These are phyloP conservation scores for Epinephelus lanceolatus DNA, from an alignment of 2,113 vertebrate species.

Conservation along the genomic window DNA sequence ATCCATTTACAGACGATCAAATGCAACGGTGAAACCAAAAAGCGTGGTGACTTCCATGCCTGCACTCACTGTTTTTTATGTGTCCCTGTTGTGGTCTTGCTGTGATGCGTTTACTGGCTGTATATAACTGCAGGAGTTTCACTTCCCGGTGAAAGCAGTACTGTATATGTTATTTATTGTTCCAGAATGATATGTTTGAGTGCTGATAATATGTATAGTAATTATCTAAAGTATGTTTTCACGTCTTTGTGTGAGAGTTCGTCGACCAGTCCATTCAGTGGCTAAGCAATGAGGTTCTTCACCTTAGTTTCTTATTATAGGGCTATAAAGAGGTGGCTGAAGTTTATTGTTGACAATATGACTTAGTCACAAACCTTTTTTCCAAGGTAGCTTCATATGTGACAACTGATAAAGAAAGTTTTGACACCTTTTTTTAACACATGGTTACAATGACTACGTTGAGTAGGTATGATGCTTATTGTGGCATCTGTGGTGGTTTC, in stretches of 20 bases:
- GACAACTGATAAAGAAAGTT: neutral
- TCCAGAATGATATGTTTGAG: neutral
- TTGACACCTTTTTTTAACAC: neutral
- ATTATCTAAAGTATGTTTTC: neutral
- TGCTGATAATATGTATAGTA: neutral
- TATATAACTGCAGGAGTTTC: constrained; percentile 21
- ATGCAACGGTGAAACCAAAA: constrained; percentile 36
- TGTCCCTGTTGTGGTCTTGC: constrained; percentile 2
- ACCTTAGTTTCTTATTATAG: neutral
- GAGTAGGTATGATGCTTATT: neutral
- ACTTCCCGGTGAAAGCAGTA: constrained; percentile 12
- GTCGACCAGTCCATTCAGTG: neutral
- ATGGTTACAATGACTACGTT: neutral
- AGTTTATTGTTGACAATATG: neutral
- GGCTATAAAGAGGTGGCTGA: neutral
- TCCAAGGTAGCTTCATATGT: neutral
- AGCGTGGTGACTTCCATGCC: neutral
- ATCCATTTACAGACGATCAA: neutral
- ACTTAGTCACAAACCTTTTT: neutral
- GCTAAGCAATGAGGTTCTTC: neutral
- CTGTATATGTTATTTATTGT: constrained; percentile 27
- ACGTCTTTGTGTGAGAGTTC: constrained; percentile 2
- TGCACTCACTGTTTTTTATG: neutral
- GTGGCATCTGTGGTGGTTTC: neutral
- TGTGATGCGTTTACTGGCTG: neutral